phyloP scores from a whole-genome alignment of 1,140 invertebrate species.

The Galleria mellonella region DNA sequence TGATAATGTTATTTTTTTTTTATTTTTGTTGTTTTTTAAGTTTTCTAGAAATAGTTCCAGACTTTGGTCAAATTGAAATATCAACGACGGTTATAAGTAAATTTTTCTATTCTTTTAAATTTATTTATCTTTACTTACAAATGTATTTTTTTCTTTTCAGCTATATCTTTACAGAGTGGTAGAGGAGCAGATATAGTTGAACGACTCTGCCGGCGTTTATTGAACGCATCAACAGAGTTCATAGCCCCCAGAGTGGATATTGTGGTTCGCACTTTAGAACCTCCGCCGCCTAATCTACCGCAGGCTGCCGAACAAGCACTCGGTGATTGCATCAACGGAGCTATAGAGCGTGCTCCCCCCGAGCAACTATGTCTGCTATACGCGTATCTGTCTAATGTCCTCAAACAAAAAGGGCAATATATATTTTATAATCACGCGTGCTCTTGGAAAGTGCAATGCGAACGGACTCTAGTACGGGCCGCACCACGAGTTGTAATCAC shows the following conservation, averaged over 20 bases:
- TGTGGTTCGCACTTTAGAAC: slow-evolving; percentile 21
- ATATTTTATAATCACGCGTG: slow-evolving; percentile 26
- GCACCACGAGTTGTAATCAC: slow-evolving; percentile 40
- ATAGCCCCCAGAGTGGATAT: slow-evolving; percentile 33
- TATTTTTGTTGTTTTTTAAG: background rate
- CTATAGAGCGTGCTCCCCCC: slow-evolving; percentile 50
- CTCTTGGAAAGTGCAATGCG: slow-evolving; percentile 43
- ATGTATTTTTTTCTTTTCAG: slow-evolving; percentile 25
- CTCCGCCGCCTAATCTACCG: slow-evolving; percentile 20
- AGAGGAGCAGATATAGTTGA: slow-evolving; percentile 46
- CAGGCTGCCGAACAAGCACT: slow-evolving; percentile 33
- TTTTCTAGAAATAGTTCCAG: background rate
- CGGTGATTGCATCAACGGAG: slow-evolving; percentile 43
- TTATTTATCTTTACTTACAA: too few species aligned
- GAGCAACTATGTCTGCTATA: slow-evolving; percentile 46
- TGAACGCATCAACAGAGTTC: slow-evolving; percentile 48
- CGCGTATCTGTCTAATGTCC: slow-evolving; percentile 28
- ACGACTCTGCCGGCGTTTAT: slow-evolving; percentile 40
- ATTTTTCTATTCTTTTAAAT: too few species aligned
- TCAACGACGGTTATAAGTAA: background rate
- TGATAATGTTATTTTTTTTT: background rate
- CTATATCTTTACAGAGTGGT: slow-evolving; percentile 29
- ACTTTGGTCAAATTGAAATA: background rate
- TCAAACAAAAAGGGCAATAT: slow-evolving; percentile 17
- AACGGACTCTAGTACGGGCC: slow-evolving; percentile 38